Evolutionary conservation across 1,140 invertebrate species (phyloP).

Genomic region (Cheumatopsyche charites): DNA sequence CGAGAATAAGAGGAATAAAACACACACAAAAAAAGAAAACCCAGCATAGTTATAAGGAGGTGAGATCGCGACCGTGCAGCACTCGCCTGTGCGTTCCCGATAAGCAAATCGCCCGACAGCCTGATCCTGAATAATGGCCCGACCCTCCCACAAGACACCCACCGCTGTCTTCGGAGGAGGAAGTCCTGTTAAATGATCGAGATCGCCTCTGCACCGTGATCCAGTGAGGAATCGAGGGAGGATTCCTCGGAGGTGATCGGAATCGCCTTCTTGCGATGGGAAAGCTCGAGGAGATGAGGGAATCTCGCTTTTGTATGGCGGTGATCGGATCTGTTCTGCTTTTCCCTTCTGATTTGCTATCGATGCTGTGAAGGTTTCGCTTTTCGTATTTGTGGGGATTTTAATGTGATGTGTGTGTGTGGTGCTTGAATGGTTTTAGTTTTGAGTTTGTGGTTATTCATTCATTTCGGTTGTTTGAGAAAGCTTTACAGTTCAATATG

Average conservation of each 20-base stretch:
- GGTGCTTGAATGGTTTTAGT: no score
- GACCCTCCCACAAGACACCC: neutral
- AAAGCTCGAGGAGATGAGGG: no score
- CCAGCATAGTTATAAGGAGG: no score
- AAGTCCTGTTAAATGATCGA: neutral
- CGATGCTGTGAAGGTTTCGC: no score
- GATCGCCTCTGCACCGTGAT: neutral
- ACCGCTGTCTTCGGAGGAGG: neutral
- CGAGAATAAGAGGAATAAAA: constrained; percentile 7
- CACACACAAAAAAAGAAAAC: no score
- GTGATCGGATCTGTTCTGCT: no score
- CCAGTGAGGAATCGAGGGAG: neutral
- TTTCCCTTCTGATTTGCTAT: no score
- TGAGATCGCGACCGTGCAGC: neutral
- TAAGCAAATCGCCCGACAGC: constrained; percentile 42
- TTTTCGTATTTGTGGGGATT: no score
- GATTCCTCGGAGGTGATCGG: neutral
- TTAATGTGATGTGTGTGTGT: no score
- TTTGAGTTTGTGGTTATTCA: no score
- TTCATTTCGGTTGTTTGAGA: no score
- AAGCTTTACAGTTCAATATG: no score
- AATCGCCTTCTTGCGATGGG: neutral
- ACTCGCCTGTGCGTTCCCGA: constrained; percentile 35
- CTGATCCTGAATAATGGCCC: constrained; percentile 46
- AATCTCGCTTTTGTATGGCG: neutral